Evolutionary conservation across 2,113 vertebrate species (phyloP).

Genomic region (Psephotus haematonotus): DNA sequence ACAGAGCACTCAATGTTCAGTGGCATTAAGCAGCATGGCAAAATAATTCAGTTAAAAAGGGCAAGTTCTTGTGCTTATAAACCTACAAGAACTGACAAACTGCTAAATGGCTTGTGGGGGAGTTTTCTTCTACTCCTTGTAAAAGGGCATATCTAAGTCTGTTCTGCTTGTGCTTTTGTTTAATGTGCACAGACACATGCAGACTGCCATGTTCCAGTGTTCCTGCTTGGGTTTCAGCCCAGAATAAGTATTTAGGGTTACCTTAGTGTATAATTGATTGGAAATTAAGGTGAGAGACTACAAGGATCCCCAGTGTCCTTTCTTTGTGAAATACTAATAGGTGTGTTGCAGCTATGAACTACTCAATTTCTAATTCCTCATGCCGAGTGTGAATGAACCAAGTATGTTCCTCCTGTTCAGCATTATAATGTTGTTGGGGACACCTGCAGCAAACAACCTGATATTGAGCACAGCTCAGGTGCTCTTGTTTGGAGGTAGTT

Average conservation of each 20-base stretch:
- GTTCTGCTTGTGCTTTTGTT: neutral
- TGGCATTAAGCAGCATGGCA: conserved; percentile 40
- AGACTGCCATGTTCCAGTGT: neutral
- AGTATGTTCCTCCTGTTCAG: neutral
- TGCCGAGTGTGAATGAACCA: neutral
- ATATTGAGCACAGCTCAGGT: neutral
- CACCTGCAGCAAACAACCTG: neutral
- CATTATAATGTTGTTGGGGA: rapidly evolving
- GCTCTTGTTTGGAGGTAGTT: neutral
- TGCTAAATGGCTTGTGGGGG: neutral
- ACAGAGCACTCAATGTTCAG: neutral
- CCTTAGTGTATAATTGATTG: neutral
- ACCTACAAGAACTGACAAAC: conserved; percentile 12
- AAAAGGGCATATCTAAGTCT: neutral
- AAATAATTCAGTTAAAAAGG: conserved; percentile 37
- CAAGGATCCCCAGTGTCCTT: neutral
- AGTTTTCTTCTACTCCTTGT: neutral
- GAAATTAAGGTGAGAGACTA: neutral
- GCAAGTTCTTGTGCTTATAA: conserved; percentile 20
- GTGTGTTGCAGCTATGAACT: neutral
- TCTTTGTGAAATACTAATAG: neutral
- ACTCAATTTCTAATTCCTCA: neutral
- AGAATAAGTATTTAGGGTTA: neutral
- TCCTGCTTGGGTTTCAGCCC: neutral
- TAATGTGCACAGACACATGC: neutral